A percentile compares a stretch with the other conserved stretches of the same genome.
phyloP scores from a whole-genome alignment of 2,113 vertebrate species.

The Cheilinus undulatus region DNA sequence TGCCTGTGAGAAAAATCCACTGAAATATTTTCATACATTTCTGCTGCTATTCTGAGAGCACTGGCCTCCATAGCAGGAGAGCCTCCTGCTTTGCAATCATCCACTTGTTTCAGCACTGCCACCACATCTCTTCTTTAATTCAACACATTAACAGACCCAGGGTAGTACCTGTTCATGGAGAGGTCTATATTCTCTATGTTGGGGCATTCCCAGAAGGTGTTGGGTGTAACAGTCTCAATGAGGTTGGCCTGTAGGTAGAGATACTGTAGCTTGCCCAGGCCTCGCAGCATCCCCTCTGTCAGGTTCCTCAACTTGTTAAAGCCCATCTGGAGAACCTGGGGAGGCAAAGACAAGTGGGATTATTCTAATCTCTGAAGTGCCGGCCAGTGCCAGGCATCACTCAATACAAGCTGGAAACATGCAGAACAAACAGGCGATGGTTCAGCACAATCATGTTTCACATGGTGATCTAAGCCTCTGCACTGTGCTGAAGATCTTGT shows the following conservation, averaged over 20 bases:
- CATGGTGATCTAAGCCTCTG: conserved; percentile 63
- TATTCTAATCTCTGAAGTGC: conserved; percentile 72
- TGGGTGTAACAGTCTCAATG: conserved; percentile 94
- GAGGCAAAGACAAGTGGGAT: conserved; percentile 77
- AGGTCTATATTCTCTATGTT: conserved; percentile 97
- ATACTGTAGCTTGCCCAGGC: conserved; percentile 96
- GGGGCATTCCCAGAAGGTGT: conserved; percentile 97
- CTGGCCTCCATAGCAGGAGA: too few species aligned
- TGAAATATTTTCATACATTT: too few species aligned
- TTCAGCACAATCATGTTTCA: conserved; percentile 62
- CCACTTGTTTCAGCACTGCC: background rate
- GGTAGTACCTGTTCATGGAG: conserved; percentile 91
- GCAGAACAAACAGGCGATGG: conserved; percentile 59
- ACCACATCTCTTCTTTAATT: background rate
- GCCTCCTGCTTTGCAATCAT: too few species aligned
- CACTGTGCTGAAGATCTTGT: conserved; percentile 54
- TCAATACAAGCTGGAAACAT: conserved; percentile 54
- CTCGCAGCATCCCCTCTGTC: conserved; percentile 95
- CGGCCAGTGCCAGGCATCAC: conserved; percentile 42
- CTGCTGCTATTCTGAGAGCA: too few species aligned
- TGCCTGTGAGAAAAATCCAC: too few species aligned
- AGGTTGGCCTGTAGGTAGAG: conserved; percentile 99
- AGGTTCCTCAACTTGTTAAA: conserved; percentile 91
- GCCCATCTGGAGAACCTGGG: conserved; percentile 82
- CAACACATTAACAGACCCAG: background rate